Conservation (phyloP, 2,888 invertebrate genomes). For the Noctua comes region DNA sequence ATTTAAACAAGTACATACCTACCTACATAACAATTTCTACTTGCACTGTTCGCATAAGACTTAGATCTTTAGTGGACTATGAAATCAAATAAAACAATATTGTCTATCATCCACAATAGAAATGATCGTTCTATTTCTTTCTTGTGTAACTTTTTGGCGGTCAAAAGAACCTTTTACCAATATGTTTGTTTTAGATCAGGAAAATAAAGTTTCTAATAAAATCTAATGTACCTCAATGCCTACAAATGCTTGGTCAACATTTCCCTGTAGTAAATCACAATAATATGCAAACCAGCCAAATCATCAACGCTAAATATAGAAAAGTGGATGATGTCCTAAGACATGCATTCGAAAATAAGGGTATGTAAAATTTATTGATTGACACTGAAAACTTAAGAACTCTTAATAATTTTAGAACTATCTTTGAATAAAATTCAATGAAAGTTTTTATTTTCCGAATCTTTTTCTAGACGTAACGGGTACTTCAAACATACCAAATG, state of each 20-base stretch:
- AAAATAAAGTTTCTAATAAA: slow-evolving; percentile 85
- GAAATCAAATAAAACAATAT: too few relatives aligned
- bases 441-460: neutral
- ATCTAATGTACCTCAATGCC: slow-evolving; percentile 67
- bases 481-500: slow-evolving; percentile 64
- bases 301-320: slow-evolving; percentile 69
- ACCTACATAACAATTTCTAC: neutral
- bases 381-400: neutral
- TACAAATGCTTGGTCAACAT: slow-evolving; percentile 73
- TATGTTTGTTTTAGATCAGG: slow-evolving; percentile 73
- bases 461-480: slow-evolving; percentile 54
- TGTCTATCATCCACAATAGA: too few relatives aligned
- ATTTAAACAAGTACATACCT: neutral
- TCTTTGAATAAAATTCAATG: neutral
- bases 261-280: slow-evolving; percentile 78
- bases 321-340: slow-evolving; percentile 78
- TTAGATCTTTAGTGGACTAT: too few relatives aligned
- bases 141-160: neutral
- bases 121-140: too few relatives aligned
- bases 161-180: neutral
- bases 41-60: neutral
- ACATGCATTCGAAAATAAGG: slow-evolving; percentile 72
- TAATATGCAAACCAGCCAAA: slow-evolving; percentile 49
- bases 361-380: slow-evolving; percentile 60
- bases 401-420: neutral